Conservation (phyloP, 2,797 vertebrate genomes). For the Thamnophis elegans region DNA sequence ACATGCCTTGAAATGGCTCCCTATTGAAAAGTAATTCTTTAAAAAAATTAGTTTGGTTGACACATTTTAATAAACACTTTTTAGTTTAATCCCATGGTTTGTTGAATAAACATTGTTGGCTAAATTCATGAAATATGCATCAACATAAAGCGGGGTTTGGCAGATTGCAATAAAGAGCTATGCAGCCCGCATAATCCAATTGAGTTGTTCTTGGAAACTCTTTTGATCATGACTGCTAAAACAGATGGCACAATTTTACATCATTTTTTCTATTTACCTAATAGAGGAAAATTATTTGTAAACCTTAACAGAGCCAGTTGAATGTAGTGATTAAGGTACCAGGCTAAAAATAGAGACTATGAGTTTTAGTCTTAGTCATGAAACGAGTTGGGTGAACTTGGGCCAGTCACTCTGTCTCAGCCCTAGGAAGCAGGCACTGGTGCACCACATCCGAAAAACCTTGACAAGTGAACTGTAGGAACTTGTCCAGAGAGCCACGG, state of each 20-base stretch:
- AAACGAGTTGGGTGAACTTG: background rate
- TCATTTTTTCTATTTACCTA: background rate
- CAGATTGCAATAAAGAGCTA: background rate
- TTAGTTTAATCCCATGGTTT: background rate
- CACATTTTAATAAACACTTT: background rate
- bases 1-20: slow-evolving; percentile 17
- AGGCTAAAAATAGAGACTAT: background rate
- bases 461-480: background rate
- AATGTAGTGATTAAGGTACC: background rate
- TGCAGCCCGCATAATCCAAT: background rate
- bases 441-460: background rate
- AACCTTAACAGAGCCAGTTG: background rate
- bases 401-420: background rate
- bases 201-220: background rate
- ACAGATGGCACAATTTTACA: background rate
- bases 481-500: background rate
- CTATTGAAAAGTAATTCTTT: slow-evolving; percentile 56
- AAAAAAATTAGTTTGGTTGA: slow-evolving; percentile 19
- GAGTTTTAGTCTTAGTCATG: background rate
- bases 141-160: background rate
- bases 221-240: background rate
- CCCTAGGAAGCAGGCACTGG: background rate
- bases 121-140: background rate
- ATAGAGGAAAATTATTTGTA: background rate
- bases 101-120: background rate